phyloP scores from a whole-genome alignment of 2,113 vertebrate species.

The Elephas maximus region DNA sequence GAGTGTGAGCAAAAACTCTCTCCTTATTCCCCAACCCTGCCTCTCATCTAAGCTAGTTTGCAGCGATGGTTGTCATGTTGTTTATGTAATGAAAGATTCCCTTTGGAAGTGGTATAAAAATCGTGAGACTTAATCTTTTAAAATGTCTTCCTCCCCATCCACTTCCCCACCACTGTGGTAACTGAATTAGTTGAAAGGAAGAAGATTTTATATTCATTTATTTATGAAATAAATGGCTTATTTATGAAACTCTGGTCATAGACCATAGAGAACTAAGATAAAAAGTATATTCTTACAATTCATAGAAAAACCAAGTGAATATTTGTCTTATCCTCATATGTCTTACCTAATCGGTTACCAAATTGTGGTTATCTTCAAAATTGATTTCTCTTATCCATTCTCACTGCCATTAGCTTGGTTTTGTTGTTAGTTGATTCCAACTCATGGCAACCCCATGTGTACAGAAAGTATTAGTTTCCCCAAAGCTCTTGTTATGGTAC shows the following conservation, averaged over 20 bases:
- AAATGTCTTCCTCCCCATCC: neutral
- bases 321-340: neutral
- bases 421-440: neutral
- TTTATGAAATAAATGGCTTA: neutral
- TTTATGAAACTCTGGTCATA: neutral
- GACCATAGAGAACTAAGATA: neutral
- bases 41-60: neutral
- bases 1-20: neutral
- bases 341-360: constrained; percentile 7
- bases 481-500: neutral
- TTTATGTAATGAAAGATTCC: neutral
- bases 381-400: neutral
- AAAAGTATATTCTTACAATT: neutral
- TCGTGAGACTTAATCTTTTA: neutral
- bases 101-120: neutral
- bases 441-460: neutral
- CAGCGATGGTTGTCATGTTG: neutral
- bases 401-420: neutral
- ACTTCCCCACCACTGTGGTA: neutral
- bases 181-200: neutral
- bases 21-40: neutral
- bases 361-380: neutral
- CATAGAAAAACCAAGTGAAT: neutral
- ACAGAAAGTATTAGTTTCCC: constrained; percentile 29
- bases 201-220: constrained; percentile 8